Evolutionary conservation across 2,888 invertebrate species (phyloP).

Genomic region (Lutraria lutraria): DNA sequence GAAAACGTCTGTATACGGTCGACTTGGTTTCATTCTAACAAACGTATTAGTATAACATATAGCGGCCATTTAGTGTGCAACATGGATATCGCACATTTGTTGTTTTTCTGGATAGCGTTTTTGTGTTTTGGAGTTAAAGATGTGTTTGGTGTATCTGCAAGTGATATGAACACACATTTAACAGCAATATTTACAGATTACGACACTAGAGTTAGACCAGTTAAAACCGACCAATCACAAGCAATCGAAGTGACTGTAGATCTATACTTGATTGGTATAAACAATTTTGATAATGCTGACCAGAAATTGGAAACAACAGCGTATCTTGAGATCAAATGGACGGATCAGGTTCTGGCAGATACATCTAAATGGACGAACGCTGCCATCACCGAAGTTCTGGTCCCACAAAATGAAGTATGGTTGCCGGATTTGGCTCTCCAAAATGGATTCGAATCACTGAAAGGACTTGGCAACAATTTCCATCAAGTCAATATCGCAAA

Average conservation of each 20-base stretch:
- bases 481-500: constrained; percentile 51
- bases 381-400: constrained; percentile 43
- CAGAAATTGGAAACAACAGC: constrained; percentile 65
- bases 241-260: constrained; percentile 60
- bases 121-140: background rate
- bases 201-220: constrained; percentile 59
- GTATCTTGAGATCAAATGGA: constrained; percentile 60
- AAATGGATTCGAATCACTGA: constrained; percentile 69
- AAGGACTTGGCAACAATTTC: constrained; percentile 67
- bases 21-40: background rate
- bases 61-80: background rate
- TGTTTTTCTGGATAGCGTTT: background rate
- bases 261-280: constrained; percentile 59
- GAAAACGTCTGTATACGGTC: background rate
- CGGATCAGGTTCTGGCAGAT: constrained; percentile 46
- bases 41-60: background rate
- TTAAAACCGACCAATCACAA: constrained; percentile 48
- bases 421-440: constrained; percentile 67
- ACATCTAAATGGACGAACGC: constrained; percentile 44
- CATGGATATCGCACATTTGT: background rate
- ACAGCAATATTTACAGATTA: constrained; percentile 47
- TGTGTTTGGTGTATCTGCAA: constrained; percentile 39
- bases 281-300: constrained; percentile 56
- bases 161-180: constrained; percentile 57
- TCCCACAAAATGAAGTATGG: constrained; percentile 62